Evolutionary conservation across 2,888 invertebrate genomes (phyloP).

Genomic region (Drosophila borborema): DNA sequence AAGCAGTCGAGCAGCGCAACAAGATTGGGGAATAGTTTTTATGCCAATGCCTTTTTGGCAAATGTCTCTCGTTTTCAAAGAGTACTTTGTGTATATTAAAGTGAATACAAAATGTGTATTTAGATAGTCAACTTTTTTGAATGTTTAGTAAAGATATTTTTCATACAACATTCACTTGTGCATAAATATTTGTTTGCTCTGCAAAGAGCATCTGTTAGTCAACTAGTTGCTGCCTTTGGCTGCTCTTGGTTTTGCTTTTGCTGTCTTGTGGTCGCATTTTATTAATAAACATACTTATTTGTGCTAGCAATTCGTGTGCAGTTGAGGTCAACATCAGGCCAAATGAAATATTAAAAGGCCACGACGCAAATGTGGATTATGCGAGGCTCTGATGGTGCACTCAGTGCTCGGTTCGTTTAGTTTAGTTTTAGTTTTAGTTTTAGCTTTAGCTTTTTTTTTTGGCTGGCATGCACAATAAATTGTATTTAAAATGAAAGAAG

Average conservation of each 20-base stretch:
- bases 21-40: constrained; percentile 38
- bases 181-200: background rate
- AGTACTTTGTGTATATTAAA: constrained; percentile 27
- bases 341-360: constrained; percentile 73
- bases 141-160: background rate
- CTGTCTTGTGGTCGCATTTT: constrained; percentile 40
- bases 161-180: background rate
- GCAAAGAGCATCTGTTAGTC: constrained; percentile 9
- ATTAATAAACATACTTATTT: constrained; percentile 67
- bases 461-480: constrained; percentile 70
- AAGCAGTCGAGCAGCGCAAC: constrained; percentile 22
- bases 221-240: background rate
- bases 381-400: constrained; percentile 22
- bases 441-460: constrained; percentile 16
- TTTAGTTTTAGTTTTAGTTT: constrained; percentile 55
- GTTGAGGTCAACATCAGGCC: constrained; percentile 16
- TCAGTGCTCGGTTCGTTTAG: constrained; percentile 35
- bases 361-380: constrained; percentile 67
- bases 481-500: constrained; percentile 76
- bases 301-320: constrained; percentile 5
- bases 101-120: background rate
- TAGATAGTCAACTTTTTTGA: background rate
- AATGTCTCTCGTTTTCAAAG: constrained; percentile 11
- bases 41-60: constrained; percentile 4
- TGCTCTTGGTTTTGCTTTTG: background rate